A percentile compares a stretch with the other conserved stretches of the same genome.
Evolutionary conservation across 37 sponge, comb jelly and placozoan genomes (phyloP).

Genomic region (Crambe crambe): DNA sequence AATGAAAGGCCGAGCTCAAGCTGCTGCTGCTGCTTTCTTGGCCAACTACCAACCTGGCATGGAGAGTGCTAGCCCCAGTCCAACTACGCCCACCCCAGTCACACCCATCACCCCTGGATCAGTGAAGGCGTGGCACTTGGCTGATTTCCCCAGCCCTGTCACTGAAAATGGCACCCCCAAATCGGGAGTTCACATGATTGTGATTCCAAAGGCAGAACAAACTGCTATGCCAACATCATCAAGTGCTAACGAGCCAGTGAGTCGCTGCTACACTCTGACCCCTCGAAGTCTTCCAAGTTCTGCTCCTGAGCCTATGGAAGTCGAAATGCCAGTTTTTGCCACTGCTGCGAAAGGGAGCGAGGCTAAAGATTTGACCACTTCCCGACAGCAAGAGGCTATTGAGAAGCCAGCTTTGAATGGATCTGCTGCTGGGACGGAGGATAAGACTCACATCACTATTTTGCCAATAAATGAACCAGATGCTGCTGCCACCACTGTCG

Average conservation of each 20-base stretch:
- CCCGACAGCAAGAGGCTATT: not conserved
- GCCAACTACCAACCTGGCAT: conserved; percentile 3
- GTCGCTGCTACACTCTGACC: not conserved
- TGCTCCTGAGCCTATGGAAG: not conserved
- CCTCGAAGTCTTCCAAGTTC: not conserved
- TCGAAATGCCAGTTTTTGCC: not conserved
- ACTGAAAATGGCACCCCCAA: not conserved
- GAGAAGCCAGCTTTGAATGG: not conserved
- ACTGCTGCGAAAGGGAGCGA: too few relatives aligned
- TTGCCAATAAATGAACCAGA: conserved; percentile 7
- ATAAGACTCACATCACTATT: not conserved
- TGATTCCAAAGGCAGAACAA: conserved; percentile 9
- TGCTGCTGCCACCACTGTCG: conserved; percentile 17
- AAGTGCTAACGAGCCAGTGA: not conserved
- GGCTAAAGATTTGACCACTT: not conserved
- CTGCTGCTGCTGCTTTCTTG: conserved; percentile 9
- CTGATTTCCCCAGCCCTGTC: not conserved
- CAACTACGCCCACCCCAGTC: conserved; percentile 11
- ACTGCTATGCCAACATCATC: not conserved
- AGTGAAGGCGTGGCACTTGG: conserved; percentile 11
- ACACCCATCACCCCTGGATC: conserved; percentile 1
- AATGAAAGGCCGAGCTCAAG: not conserved
- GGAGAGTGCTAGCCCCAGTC: not conserved
- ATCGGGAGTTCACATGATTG: conserved; percentile 3
- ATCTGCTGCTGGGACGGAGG: not conserved